phyloP scores from a whole-genome alignment of 2,113 vertebrate species.

The Paracanthobrama guichenoti region DNA sequence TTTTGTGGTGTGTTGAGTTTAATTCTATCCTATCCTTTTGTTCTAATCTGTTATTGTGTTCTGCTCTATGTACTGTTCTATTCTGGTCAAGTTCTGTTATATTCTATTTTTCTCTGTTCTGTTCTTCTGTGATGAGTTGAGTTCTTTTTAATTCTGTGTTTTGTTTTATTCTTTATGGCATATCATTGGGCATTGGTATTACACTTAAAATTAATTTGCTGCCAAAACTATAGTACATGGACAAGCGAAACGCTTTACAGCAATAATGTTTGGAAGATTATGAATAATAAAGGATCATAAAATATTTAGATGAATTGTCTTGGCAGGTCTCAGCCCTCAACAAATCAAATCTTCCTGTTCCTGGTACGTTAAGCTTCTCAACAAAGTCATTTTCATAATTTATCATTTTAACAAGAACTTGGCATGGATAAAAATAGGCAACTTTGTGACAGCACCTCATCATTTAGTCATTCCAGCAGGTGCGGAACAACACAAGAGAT shows the following conservation, averaged over 20 bases:
- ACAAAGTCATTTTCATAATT: conserved; percentile 31
- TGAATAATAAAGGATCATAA: background rate
- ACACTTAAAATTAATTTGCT: background rate
- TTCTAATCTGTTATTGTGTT: too few relatives aligned
- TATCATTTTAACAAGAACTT: conserved; percentile 3
- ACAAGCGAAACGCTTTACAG: background rate
- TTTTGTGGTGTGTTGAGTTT: background rate
- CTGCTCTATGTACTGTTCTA: too few relatives aligned
- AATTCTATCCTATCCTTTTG: too few relatives aligned
- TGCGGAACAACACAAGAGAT: background rate
- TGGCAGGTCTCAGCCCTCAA: background rate
- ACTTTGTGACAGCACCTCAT: conserved; percentile 17
- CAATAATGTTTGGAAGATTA: background rate
- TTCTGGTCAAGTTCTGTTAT: too few relatives aligned
- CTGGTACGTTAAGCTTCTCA: background rate
- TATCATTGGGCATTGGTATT: background rate
- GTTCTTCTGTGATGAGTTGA: too few relatives aligned
- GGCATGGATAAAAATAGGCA: conserved; percentile 19
- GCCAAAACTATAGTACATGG: background rate
- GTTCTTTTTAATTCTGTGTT: too few relatives aligned
- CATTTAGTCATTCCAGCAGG: background rate
- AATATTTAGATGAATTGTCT: background rate
- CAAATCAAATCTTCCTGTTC: background rate
- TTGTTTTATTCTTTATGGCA: background rate
- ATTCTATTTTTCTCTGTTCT: too few relatives aligned